Base-by-base conservation (phyloP, 92 coral and sea anemone species). In the Pocillopora meandrina region DNA sequence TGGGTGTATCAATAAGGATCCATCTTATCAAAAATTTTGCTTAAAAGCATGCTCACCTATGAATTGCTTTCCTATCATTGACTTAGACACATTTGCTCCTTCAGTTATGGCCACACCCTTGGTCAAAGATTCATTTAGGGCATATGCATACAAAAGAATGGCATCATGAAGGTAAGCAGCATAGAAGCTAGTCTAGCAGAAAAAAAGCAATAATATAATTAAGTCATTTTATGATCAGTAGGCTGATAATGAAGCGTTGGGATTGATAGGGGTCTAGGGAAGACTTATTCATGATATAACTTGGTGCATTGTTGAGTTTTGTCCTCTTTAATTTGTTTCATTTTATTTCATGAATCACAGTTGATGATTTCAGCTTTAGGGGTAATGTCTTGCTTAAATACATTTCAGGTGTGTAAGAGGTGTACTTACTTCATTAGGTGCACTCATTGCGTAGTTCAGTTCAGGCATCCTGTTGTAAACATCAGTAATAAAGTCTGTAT, bases 401-500 rank as follows among this genome's bases (percentile, higher is more conserved):
- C 36, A 15, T 33, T 70, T 7, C 10, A 67, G 33, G 21, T 0
- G 1, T 26, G 18, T 62, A 62, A 47, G 15, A 47, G 12, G 3
- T 7, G 16, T 34, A 55, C 91, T 84, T 65, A 88, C 94, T 31
- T 82, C 77, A 2, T 78, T 76, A 56, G 89, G 75, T 11, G 87
- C 56, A 13, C 17, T 21, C 72, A 93, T 84, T 49, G 75, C 42
- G 35, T 82, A 89, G 65, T 88, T 87, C 84, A 93, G 63, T 62
- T 93, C 94, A 26, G 97, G 97, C 92, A 91, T 84, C 76, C 97
- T 85, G 56, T 79, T 78, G 65, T 79, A 85, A 49, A 91, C 97
- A 74, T 77, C 87, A 10, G 85, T 49, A 68, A 57, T 77, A 78
- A 93, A 93, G 19, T 86, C 67, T 19, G 55, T 56, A 80, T 93